Evolutionary conservation across 2,113 vertebrate species (phyloP).

Genomic region (Anseranas semipalmata): DNA sequence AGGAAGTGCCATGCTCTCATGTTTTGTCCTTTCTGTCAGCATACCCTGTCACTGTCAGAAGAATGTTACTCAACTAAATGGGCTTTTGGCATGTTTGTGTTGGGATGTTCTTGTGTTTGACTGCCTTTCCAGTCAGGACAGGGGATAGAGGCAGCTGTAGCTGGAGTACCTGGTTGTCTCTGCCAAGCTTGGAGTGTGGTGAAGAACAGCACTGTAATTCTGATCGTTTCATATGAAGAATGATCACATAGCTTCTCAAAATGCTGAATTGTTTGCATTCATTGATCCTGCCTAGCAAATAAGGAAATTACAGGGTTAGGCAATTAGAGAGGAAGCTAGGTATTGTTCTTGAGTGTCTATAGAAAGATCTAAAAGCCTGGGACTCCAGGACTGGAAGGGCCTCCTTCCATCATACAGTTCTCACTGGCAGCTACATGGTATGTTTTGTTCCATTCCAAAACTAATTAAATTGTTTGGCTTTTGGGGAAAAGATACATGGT

Average conservation of each 20-base stretch:
- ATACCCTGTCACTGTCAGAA: accelerated
- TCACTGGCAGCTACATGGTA: not conserved
- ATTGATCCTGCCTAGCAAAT: not conserved
- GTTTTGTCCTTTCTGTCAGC: not conserved
- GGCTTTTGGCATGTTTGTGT: not conserved
- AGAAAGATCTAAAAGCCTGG: not conserved
- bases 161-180: not conserved
- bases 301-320: not conserved
- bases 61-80: too few species aligned
- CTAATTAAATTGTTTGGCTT: not conserved
- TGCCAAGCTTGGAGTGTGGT: not conserved
- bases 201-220: not conserved
- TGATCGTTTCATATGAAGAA: not conserved
- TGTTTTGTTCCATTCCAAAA: not conserved
- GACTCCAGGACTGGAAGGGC: not conserved
- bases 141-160: not conserved
- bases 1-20: not conserved
- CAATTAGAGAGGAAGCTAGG: not conserved
- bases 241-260: not conserved
- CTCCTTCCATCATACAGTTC: not conserved
- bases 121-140: not conserved
- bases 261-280: not conserved
- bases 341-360: not conserved
- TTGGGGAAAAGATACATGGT: accelerated
- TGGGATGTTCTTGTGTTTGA: not conserved